phyloP scores from a whole-genome alignment of 2,888 invertebrate genomes.

The Itoplectis maculator region DNA sequence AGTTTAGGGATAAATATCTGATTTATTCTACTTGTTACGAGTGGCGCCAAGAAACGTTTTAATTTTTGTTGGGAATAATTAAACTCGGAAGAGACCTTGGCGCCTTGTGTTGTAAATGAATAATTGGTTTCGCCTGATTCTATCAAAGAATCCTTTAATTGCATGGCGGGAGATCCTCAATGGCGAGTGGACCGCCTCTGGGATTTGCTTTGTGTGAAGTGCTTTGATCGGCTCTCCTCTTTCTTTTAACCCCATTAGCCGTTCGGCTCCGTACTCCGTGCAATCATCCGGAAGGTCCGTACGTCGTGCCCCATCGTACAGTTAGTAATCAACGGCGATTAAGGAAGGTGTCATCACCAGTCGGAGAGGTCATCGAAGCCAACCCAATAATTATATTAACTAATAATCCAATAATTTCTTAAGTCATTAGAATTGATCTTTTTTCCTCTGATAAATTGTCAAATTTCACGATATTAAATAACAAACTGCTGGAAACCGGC shows the following conservation, averaged over 20 bases:
- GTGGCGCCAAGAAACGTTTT: neutral
- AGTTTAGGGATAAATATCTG: neutral
- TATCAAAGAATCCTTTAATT: constrained; percentile 20
- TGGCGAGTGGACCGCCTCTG: neutral
- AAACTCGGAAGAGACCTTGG: neutral
- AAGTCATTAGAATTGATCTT: no score
- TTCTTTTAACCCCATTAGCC: constrained; percentile 32
- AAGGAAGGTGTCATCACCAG: constrained; percentile 17
- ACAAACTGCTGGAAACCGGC: no score
- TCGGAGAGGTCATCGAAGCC: neutral
- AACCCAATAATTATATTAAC: no score
- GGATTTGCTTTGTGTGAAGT: constrained; percentile 21
- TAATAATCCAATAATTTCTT: no score
- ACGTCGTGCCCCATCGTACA: neutral
- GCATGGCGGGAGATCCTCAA: constrained; percentile 2
- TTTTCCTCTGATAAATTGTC: no score
- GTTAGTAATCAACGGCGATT: neutral
- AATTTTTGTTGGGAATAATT: neutral
- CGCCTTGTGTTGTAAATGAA: neutral
- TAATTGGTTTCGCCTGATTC: constrained; percentile 25
- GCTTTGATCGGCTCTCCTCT: constrained; percentile 21
- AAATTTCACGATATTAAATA: no score
- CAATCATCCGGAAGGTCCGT: neutral
- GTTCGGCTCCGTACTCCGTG: neutral
- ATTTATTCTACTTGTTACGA: neutral